A percentile compares a stretch with the other conserved stretches of the same genome.
Evolutionary conservation across 2,888 invertebrate species (phyloP).

Genomic region (Tenthredo amoena): DNA sequence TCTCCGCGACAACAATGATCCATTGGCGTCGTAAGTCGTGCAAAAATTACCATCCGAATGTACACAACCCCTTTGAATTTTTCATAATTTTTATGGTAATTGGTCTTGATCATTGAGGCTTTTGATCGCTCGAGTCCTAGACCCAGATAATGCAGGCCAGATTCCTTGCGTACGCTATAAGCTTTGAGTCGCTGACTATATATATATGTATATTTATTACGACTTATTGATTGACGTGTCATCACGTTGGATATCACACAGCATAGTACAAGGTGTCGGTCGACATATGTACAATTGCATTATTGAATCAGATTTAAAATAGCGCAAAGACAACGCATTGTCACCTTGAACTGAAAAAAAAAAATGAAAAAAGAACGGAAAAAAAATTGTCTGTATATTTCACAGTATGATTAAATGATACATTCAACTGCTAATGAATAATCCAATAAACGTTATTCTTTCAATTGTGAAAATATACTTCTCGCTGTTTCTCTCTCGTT

Average conservation of each 20-base stretch:
- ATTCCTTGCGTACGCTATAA: slow-evolving; percentile 16
- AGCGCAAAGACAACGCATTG: not conserved
- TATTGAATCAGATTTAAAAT: not conserved
- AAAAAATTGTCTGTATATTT: not conserved
- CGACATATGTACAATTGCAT: slow-evolving; percentile 6
- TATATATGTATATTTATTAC: not conserved
- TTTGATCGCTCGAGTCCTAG: slow-evolving; percentile 23
- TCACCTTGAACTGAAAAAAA: not conserved
- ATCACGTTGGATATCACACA: not conserved
- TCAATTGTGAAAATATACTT: not conserved
- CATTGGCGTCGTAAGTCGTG: slow-evolving; percentile 19
- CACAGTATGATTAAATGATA: not conserved
- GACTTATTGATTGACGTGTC: slow-evolving; percentile 35
- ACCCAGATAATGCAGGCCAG: slow-evolving; percentile 35
- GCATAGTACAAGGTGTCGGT: not conserved
- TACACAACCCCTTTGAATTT: slow-evolving; percentile 9
- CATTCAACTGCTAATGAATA: not conserved
- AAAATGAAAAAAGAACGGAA: not conserved
- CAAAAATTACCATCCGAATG: not conserved
- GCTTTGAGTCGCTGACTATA: not conserved
- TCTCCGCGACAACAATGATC: slow-evolving; percentile 17
- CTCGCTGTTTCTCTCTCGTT: not conserved
- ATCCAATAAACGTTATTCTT: not conserved
- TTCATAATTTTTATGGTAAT: not conserved
- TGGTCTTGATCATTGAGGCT: not conserved